Conservation (phyloP, 1,140 invertebrate species). For the Papilio xuthus region DNA sequence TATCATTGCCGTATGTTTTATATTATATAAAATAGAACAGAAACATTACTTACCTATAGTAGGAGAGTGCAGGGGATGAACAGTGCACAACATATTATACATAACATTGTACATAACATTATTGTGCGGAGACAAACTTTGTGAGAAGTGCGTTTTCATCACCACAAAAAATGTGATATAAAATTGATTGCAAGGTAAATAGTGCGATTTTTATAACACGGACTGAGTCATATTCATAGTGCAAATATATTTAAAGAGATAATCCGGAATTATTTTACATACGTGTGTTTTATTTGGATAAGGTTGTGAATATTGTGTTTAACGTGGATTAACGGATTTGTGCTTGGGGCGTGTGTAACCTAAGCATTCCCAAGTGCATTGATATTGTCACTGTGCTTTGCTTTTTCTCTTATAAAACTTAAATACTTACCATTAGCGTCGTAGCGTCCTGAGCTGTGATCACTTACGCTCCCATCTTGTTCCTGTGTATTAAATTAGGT, state of each 20-base stretch:
- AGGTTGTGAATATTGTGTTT: neutral
- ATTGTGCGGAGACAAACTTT: constrained; percentile 54
- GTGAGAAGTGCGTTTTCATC: constrained; percentile 62
- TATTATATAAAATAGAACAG: constrained; percentile 16
- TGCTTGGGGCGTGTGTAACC: constrained; percentile 27
- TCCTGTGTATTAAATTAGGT: constrained; percentile 52
- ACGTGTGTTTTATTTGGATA: constrained; percentile 3
- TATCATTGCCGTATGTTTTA: neutral
- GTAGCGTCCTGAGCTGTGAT: constrained; percentile 58
- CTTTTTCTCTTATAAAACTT: neutral
- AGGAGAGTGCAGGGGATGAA: constrained; percentile 38
- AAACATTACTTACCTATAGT: constrained; percentile 41
- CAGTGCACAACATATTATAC: constrained; percentile 50
- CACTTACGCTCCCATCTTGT: constrained; percentile 56
- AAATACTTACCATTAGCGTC: constrained; percentile 58
- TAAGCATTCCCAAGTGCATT: constrained; percentile 43
- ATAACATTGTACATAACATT: constrained; percentile 43
- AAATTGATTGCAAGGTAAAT: constrained; percentile 32
- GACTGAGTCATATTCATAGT: constrained; percentile 20
- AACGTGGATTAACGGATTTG: constrained; percentile 19
- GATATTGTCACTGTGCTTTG: constrained; percentile 11
- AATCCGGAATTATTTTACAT: neutral
- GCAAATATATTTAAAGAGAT: constrained; percentile 6
- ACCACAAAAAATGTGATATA: constrained; percentile 50
- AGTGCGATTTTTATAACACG: constrained; percentile 10